Percentiles rank a stretch among this genome's conserved stretches.
phyloP scores from a whole-genome alignment of 1,140 invertebrate species.

The Asbolus verrucosus region DNA sequence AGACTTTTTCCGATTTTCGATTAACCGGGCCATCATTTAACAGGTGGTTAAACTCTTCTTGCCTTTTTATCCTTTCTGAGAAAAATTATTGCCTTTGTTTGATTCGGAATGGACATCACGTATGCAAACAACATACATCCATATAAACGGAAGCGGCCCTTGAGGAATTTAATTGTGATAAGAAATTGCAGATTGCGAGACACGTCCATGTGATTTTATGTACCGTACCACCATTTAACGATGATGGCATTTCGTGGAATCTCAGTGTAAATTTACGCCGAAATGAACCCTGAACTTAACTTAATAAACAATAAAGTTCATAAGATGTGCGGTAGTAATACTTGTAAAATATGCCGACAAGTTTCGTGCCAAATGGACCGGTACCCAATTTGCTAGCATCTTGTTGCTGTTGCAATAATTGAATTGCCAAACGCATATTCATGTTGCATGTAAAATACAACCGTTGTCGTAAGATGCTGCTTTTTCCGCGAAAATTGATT shows the following conservation, averaged over 20 bases:
- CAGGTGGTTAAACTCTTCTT: too few species aligned
- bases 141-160: not conserved
- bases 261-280: slow-evolving; percentile 13
- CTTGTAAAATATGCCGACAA: slow-evolving; percentile 20
- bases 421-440: not conserved
- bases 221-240: slow-evolving; percentile 8
- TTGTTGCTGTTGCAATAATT: slow-evolving; percentile 1
- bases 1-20: too few species aligned
- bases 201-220: slow-evolving; percentile 33
- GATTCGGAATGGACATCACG: not conserved
- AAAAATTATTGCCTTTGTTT: too few species aligned
- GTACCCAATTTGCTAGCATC: not conserved
- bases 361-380: slow-evolving; percentile 13
- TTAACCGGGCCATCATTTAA: too few species aligned
- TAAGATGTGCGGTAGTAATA: slow-evolving; percentile 2
- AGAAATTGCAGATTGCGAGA: slow-evolving; percentile 9
- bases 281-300: slow-evolving; percentile 16
- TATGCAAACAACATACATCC: not conserved
- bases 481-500: not conserved
- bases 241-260: slow-evolving; percentile 4
- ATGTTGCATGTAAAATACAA: not conserved
- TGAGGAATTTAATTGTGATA: slow-evolving; percentile 22
- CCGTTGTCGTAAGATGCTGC: not conserved
- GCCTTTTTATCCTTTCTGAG: too few species aligned
- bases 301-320: slow-evolving; percentile 30